Base-by-base conservation (phyloP, 2,888 invertebrate species). In the Chesias legatella region DNA sequence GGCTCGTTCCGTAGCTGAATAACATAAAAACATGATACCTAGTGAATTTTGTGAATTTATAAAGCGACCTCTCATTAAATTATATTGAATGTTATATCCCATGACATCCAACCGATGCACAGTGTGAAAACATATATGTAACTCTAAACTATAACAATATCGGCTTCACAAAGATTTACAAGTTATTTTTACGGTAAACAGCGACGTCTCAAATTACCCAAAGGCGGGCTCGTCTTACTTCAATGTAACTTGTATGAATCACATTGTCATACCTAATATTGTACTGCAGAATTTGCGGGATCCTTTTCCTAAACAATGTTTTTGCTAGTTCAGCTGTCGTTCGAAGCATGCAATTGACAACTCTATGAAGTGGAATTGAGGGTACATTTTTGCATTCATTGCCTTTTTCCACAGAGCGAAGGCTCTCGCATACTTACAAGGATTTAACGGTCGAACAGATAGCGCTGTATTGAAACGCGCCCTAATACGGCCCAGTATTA, bases 401-500 rank as follows among this genome's bases (percentile, higher is more conserved):
- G 7, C 22, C 1, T 25, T 11, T 37, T 33, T 35, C 32, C 10
- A 25, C 33, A 29, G 9, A 20, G 10, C 17, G 21, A 40, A 37
- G 28, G 28, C 30, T 38, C 41, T 50, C 35, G 28, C 43, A 32
- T 33, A 38, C 32, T 29, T 43, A 29, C 38, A 33, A 42, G 35
- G 51, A 55, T 58, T 63, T 57, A 42, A 57, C 50, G 51, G 53
- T 48, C 48, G 50, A 50, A 52, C 58, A 50, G 56, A 51, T 53
- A 49, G 48, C 33, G 37, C 47, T 44, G 33, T 46, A 53, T 57
- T 51, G 51, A 46, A 55, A 46, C 41, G 54, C 57, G 58, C 51
- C 51, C 38, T 56, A 39, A 48, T 36, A 30, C 40, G 27, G 20
- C 63, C 58, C 24, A 44, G 43, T 59, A 58, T 56, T 41, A 59